phyloP scores from a whole-genome alignment of 64 coral and sea anemone species.

The Orbicella faveolata region DNA sequence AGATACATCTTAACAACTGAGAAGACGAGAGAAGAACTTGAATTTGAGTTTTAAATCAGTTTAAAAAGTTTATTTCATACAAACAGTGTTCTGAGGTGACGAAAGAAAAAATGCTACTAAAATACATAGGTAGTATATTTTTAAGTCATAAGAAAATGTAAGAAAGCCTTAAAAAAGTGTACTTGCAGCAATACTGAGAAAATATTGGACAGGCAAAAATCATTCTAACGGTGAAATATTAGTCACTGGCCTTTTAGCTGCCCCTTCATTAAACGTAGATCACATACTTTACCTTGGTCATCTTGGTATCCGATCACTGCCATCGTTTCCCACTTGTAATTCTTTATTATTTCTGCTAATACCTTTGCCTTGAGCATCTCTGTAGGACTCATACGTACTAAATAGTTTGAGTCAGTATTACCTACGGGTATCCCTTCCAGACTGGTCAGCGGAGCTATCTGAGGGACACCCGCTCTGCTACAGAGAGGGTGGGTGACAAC shows the following conservation, averaged over 20 bases:
- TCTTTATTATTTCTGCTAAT: slow-evolving; percentile 20
- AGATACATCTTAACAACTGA: too few relatives aligned
- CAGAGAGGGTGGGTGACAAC: slow-evolving; percentile 45
- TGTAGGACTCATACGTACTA: slow-evolving; percentile 52
- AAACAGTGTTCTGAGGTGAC: too few relatives aligned
- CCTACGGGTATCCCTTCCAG: neutral
- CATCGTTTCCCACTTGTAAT: slow-evolving; percentile 45
- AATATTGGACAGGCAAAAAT: too few relatives aligned
- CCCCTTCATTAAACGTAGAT: neutral
- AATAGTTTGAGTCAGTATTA: neutral
- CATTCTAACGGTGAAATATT: neutral
- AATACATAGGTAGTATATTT: too few relatives aligned
- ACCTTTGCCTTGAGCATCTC: slow-evolving; percentile 48
- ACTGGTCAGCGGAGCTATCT: slow-evolving; percentile 65
- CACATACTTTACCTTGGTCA: slow-evolving; percentile 21
- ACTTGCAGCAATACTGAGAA: too few relatives aligned
- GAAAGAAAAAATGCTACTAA: too few relatives aligned
- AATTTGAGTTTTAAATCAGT: too few relatives aligned
- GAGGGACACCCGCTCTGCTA: slow-evolving; percentile 47
- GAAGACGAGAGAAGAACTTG: too few relatives aligned
- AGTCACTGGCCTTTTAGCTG: neutral
- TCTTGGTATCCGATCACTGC: slow-evolving; percentile 47
- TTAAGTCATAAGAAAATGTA: too few relatives aligned
- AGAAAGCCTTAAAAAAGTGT: too few relatives aligned
- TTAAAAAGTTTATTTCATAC: too few relatives aligned